Evolutionary conservation across 1,140 invertebrate genomes (phyloP).

Genomic region (Drosophila takahashii): DNA sequence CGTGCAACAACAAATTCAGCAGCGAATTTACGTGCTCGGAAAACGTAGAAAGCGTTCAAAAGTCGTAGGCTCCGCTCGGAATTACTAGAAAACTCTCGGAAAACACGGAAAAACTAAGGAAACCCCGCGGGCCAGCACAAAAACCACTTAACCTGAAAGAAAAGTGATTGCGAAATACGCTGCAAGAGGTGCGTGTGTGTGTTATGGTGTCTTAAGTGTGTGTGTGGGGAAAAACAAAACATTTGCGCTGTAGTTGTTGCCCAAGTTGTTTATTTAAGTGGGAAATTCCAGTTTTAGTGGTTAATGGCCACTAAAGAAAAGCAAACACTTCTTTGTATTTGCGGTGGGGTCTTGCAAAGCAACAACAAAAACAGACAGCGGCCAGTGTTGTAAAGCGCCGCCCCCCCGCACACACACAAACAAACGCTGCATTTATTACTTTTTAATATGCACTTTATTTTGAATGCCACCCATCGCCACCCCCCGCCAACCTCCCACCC

Average conservation of each 20-base stretch:
- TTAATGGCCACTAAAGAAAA: background rate
- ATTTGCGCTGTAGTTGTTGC: constrained; percentile 11
- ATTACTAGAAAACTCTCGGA: background rate
- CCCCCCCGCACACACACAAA: constrained; percentile 30
- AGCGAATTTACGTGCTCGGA: constrained; percentile 63
- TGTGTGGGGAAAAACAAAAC: constrained; percentile 16
- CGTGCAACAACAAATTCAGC: constrained; percentile 62
- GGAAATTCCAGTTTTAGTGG: background rate
- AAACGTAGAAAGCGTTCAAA: constrained; percentile 53
- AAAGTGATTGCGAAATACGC: constrained; percentile 76
- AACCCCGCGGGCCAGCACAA: constrained; percentile 2
- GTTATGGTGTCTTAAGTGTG: background rate
- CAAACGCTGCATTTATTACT: constrained; percentile 44
- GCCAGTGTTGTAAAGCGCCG: constrained; percentile 60
- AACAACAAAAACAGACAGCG: constrained; percentile 49
- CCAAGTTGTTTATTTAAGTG: background rate
- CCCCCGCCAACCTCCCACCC: constrained; percentile 18
- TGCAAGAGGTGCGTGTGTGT: constrained; percentile 26
- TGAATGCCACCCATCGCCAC: constrained; percentile 24
- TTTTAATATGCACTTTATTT: constrained; percentile 63
- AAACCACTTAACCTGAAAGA: constrained; percentile 18
- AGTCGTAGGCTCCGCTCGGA: constrained; percentile 23
- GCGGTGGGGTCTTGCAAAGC: constrained; percentile 8
- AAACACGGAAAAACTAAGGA: constrained; percentile 7
- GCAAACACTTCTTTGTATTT: constrained; percentile 36